Evolutionary conservation across 2,113 vertebrate species (phyloP), one percentile per base, ranked within the genome.

Genomic region (Cyprinodon tularosa): DNA sequence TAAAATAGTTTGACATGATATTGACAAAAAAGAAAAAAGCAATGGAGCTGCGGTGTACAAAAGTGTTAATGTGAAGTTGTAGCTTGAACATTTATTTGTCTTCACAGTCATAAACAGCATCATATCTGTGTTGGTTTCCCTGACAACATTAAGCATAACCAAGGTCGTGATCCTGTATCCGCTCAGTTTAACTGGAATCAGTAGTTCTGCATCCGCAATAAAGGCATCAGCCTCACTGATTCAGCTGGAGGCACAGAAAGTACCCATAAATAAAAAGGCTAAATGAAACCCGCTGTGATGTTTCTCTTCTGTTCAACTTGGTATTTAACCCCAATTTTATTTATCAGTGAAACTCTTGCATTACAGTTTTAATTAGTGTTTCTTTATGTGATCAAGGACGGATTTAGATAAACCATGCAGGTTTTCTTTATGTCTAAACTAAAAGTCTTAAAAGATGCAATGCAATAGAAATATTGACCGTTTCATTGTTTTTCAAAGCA

Each of bases 161-260:
- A 74, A 87, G 91, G 91, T 91, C 86, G 2, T 91, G 92, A 93
- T 87, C 92, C 83, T 84, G 69, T 87, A 89, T 92, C 92, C 90
- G 89, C 89, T 88, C 75, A 12, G 68, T 57, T 40, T 68, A 71
- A 77, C 71, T 36, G 69, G 40, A 79, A 57, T 74, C 68, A 66
- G 50, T 37, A 70, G 62, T 71, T 76, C 68, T 84, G 77, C 66
- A 80, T 88, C 74, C 74, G 50, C 77, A 88, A 79, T 59, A 3
- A 12, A 82, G 74, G 63, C 62, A 14, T 38, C 9, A 5, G 50
- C 62, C 12, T 66, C 29, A 36, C 14, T 15, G 36, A 72, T 77
- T 69, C 20, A 2, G 29, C 15, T 64, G 40, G 36, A 71, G 62
- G 59, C 17, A 0, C 8, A 63, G 48, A 37, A 76, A 76, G 42